Conservation (phyloP, 2,797 vertebrate genomes). For the Notoglanidium macrostoma region DNA sequence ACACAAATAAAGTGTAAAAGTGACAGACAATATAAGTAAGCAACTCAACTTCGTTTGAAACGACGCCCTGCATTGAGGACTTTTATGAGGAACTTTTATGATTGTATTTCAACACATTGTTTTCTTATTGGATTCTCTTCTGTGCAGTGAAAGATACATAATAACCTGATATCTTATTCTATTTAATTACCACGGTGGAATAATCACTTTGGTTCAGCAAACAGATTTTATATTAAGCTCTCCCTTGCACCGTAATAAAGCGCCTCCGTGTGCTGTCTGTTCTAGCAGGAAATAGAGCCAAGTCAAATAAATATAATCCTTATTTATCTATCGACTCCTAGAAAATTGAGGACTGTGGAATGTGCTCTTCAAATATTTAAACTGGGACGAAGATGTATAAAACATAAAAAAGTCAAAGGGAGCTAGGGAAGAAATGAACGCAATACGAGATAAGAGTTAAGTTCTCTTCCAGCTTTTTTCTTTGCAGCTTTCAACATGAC, state of each 20-base stretch:
- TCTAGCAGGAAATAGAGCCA: conserved; percentile 60
- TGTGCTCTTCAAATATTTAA: conserved; percentile 31
- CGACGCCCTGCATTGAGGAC: not conserved
- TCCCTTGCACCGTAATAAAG: conserved; percentile 72
- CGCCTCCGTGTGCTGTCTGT: conserved; percentile 65
- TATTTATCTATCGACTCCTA: conserved; percentile 46
- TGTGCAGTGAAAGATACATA: conserved; percentile 62
- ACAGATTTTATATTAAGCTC: conserved; percentile 75
- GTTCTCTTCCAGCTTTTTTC: not conserved
- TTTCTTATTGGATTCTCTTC: conserved; percentile 68
- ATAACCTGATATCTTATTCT: conserved; percentile 73
- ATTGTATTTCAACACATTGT: conserved; percentile 60
- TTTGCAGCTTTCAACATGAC: not conserved
- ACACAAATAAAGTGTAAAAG: not conserved
- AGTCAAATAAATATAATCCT: conserved; percentile 72
- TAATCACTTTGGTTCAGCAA: conserved; percentile 74
- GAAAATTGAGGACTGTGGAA: not conserved
- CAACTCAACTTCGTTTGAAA: not conserved
- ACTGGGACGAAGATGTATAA: conserved; percentile 8
- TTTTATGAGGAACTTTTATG: not conserved
- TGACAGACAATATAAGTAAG: not conserved
- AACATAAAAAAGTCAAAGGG: conserved; percentile 16
- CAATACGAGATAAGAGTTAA: not conserved
- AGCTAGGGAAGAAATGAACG: not conserved
- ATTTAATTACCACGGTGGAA: conserved; percentile 73